Percentiles rank a stretch among this genome's conserved stretches.
These are phyloP conservation scores for Neoniphon sammara DNA, from an alignment of 2,797 vertebrate species.

Conservation along the genomic window DNA sequence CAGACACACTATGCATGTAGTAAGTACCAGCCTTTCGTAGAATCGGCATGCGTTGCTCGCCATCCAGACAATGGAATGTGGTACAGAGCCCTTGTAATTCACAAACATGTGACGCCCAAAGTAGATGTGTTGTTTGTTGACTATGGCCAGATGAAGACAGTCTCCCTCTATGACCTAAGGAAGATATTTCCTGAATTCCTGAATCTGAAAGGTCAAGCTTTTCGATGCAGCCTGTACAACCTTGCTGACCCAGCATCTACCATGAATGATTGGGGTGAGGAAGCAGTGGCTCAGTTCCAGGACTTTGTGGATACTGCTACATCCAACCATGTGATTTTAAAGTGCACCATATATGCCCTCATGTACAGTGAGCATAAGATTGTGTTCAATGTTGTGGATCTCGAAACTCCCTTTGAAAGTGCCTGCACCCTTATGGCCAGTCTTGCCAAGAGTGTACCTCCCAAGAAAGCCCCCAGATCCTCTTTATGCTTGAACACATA, in stretches of 20 bases:
- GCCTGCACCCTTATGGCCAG: constrained; percentile 84
- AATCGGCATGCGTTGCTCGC: constrained; percentile 86
- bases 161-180: constrained; percentile 84
- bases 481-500: constrained; percentile 87
- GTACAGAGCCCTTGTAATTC: constrained; percentile 90
- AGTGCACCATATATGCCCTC: constrained; percentile 92
- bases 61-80: constrained; percentile 85
- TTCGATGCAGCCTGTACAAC: constrained; percentile 94
- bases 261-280: constrained; percentile 85
- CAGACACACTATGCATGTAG: constrained; percentile 85
- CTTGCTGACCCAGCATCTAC: constrained; percentile 81
- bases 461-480: constrained; percentile 74
- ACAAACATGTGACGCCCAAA: constrained; percentile 69
- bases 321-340: constrained; percentile 79
- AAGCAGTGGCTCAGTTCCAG: constrained; percentile 81
- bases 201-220: constrained; percentile 88
- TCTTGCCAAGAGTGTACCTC: constrained; percentile 74
- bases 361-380: constrained; percentile 84
- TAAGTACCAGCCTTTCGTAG: constrained; percentile 72
- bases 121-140: constrained; percentile 90
- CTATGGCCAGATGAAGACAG: constrained; percentile 86
- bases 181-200: constrained; percentile 84
- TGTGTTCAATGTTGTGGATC: constrained; percentile 89
- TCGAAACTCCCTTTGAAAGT: constrained; percentile 93
- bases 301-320: constrained; percentile 84